phyloP scores from a whole-genome alignment of 2,888 invertebrate genomes.

The Leucoptera coffeella region DNA sequence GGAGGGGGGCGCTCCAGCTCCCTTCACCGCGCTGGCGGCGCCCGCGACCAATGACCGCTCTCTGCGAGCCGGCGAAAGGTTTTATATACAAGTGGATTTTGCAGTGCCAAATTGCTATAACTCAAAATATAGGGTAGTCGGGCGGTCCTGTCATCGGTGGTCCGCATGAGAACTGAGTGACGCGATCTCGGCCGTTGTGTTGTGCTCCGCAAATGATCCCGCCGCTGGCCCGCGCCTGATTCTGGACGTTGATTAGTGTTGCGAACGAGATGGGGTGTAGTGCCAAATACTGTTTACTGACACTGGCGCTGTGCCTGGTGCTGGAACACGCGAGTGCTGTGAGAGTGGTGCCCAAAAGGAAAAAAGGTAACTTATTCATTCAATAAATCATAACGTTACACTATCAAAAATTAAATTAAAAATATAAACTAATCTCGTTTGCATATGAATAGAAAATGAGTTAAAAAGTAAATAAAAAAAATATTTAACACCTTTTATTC shows the following conservation, averaged over 20 bases:
- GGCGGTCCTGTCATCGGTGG: constrained; percentile 45
- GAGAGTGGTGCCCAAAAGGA: constrained; percentile 48
- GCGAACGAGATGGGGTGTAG: constrained; percentile 41
- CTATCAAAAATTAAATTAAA: too few relatives aligned
- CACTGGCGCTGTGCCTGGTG: constrained; percentile 45
- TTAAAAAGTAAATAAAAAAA: too few relatives aligned
- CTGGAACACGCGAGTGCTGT: constrained; percentile 47
- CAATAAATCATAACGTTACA: too few relatives aligned
- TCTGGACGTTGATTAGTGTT: neutral
- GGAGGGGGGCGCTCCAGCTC: constrained; percentile 32
- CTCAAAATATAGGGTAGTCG: constrained; percentile 59
- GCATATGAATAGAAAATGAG: too few relatives aligned
- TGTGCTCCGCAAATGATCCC: too few relatives aligned
- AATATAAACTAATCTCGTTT: too few relatives aligned
- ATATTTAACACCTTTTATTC: too few relatives aligned
- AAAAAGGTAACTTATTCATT: constrained; percentile 51
- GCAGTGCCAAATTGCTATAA: constrained; percentile 54
- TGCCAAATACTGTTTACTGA: constrained; percentile 45
- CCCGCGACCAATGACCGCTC: constrained; percentile 40
- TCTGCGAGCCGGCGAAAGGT: constrained; percentile 55
- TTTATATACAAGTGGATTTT: constrained; percentile 59
- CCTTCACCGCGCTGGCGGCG: constrained; percentile 32
- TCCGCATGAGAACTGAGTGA: too few relatives aligned
- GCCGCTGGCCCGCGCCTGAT: too few relatives aligned
- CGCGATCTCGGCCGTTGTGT: too few relatives aligned